These are phyloP conservation scores for Orius insidiosus DNA, from an alignment of 1,140 invertebrate species.

Conservation along the genomic window DNA sequence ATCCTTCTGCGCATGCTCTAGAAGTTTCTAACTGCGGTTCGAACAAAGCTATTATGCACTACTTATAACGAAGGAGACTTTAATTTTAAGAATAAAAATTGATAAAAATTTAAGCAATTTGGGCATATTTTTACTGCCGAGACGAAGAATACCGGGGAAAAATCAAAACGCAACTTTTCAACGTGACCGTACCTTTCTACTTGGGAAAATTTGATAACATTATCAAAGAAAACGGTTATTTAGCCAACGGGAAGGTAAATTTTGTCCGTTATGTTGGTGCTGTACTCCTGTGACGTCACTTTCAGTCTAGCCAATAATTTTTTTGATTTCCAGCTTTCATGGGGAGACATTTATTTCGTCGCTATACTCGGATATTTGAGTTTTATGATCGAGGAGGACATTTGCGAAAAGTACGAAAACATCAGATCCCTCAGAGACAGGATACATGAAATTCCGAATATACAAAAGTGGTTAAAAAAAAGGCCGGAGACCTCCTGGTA, in stretches of 20 bases:
- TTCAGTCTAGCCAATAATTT: no score
- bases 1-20: no score
- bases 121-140: constrained; percentile 21
- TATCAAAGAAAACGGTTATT: constrained; percentile 28
- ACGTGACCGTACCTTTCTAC: constrained; percentile 32
- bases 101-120: constrained; percentile 17
- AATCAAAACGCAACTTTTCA: constrained; percentile 20
- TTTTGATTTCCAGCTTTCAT: constrained; percentile 24
- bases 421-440: constrained; percentile 25
- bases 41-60: no score
- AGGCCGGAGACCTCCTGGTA: constrained; percentile 21
- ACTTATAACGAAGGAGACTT: no score
- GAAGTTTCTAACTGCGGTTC: no score
- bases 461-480: constrained; percentile 28
- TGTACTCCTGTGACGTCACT: no score
- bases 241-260: constrained; percentile 29
- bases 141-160: constrained; percentile 23
- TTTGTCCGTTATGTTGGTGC: no score
- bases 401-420: constrained; percentile 33
- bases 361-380: constrained; percentile 40
- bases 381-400: constrained; percentile 32
- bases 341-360: no score
- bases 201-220: constrained; percentile 33
- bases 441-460: constrained; percentile 22
- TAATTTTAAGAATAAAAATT: no score